Base-by-base conservation (phyloP, 2,113 vertebrate species). In the Callipepla californica region DNA sequence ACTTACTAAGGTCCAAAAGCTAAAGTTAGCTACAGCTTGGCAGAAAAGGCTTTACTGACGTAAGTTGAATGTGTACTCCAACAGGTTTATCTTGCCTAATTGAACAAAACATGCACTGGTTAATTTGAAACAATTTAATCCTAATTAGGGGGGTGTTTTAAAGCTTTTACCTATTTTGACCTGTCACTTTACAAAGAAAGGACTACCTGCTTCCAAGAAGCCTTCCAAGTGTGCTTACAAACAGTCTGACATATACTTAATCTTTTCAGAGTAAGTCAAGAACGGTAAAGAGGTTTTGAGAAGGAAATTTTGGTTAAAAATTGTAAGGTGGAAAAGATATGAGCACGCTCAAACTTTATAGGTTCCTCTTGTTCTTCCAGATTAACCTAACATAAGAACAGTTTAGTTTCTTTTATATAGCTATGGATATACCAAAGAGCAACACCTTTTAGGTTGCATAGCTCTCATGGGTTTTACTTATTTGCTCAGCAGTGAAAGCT, bases 111-210 rank as follows among this genome's bases (percentile, higher is more conserved):
- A 8, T 25, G n/a, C 66, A 51, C 83, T 66, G 53, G 58, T 86
- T 87, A 57, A 68, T 81, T 72, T 63, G 58, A 79, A 92, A 47
- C 25, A 72, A 78, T 12, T 55, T 89, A 91, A 85, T 93, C 84
- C 70, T 57, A 26, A 78, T 83, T 38, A 59, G 9, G 45, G 28
- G 32, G 34, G 17, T 85, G 36, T 89, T 13, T 70, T 90, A 51
- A 21, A 82, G 57, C 30, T 22, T 48, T 59, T 70, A 26, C 25
- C 16, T 70, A 36, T 48, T 68, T 68, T 68, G 34, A 28, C 26
- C 19, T 30, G 25, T 44, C 12, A 34, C 62, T 55, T 90, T 59
- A 25, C 42, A 25, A 75, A 80, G 62, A 69, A 18, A 68, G 59
- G 45, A 44, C 17, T 72, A 73, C 62, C 26, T 36, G 13, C 21